Evolutionary conservation across 2,113 vertebrate species (phyloP).

Genomic region (Muntiacus muntjak): DNA sequence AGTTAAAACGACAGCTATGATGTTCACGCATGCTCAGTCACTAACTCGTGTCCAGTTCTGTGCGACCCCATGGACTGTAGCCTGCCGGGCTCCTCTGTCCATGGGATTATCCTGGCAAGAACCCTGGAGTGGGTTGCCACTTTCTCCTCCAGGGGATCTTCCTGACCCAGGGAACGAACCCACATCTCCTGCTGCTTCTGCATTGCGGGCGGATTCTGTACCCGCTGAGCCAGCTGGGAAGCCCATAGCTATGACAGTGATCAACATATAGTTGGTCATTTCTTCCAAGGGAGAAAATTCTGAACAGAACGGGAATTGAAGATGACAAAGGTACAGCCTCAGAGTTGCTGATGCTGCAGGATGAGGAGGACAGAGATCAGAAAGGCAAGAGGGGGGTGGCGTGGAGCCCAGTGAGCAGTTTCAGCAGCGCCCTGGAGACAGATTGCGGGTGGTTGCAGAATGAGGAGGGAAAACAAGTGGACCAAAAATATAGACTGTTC

Average conservation of each 20-base stretch:
- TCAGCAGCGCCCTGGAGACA: neutral
- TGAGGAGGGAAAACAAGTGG: neutral
- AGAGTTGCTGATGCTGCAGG: accelerated
- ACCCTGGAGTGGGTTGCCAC: neutral
- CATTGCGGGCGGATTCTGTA: neutral
- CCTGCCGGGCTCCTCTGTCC: neutral
- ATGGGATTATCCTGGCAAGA: neutral
- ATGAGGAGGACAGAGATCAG: neutral
- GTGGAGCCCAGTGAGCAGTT: neutral
- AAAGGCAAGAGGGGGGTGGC: neutral
- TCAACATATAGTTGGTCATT: neutral
- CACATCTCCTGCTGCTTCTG: neutral
- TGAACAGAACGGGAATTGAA: neutral
- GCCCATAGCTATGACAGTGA: neutral
- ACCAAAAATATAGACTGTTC: neutral
- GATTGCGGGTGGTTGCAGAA: neutral
- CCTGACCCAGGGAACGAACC: neutral
- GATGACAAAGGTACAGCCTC: neutral
- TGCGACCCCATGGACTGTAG: neutral
- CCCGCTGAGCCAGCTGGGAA: neutral
- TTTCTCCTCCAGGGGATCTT: neutral
- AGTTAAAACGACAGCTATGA: neutral
- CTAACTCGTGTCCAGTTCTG: neutral
- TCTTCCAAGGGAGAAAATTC: neutral
- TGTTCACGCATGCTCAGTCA: neutral